Percentiles rank a stretch among this genome's conserved stretches.
phyloP scores from a whole-genome alignment of 2,113 vertebrate genomes.

The Hippocampus mohnikei region DNA sequence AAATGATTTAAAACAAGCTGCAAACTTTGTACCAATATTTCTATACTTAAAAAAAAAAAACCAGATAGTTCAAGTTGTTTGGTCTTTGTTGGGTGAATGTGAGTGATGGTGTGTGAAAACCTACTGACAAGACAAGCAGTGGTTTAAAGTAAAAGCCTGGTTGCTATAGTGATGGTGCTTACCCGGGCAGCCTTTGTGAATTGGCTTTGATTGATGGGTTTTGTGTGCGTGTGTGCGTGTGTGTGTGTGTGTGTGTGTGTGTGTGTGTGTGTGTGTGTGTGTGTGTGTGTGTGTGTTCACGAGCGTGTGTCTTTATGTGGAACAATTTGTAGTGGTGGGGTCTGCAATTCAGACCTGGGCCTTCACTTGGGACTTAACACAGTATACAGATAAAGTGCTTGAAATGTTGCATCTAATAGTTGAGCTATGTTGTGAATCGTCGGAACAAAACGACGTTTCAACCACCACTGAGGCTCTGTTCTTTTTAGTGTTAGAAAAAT shows the following conservation, averaged over 20 bases:
- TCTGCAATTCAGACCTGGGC: too few species aligned
- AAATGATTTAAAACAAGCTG: neutral
- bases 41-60: neutral
- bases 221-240: constrained; percentile 18
- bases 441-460: too few species aligned
- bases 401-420: constrained; percentile 21
- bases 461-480: too few species aligned
- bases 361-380: neutral
- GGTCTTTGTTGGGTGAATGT: constrained; percentile 26
- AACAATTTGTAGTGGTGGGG: neutral
- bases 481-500: constrained; percentile 23
- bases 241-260: constrained; percentile 6
- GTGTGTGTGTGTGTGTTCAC: neutral
- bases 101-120: constrained; percentile 45
- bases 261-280: constrained; percentile 10
- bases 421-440: too few species aligned
- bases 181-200: constrained; percentile 56
- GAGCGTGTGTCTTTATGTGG: neutral
- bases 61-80: constrained; percentile 19
- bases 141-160: constrained; percentile 50
- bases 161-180: constrained; percentile 63
- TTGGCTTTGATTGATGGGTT: constrained; percentile 62
- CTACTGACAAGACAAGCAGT: constrained; percentile 57
- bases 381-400: neutral
- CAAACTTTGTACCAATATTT: neutral